Base-by-base conservation (phyloP, 2,113 vertebrate species). In the Labrus mixtus region DNA sequence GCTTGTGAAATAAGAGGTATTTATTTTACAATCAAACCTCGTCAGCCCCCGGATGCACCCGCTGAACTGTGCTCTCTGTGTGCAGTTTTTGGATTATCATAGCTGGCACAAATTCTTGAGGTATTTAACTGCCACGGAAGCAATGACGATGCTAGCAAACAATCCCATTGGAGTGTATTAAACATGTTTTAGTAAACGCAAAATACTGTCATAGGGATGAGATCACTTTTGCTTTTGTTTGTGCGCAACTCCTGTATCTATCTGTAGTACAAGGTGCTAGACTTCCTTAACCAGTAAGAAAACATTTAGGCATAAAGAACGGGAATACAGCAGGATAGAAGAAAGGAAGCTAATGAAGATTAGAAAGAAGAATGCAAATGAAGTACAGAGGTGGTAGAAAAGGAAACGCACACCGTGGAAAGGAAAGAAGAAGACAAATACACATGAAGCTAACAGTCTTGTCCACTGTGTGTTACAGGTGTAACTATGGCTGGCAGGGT, bases 401-500 rank as follows among this genome's bases (percentile, higher is more conserved):
- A 33, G 29, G 29, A 33, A 33, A 33, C 4, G 3, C 29, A 33
- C 29, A 33, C 29, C 4, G 29, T 33, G 29, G 29, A 33, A 33
- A 33, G 29, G 12, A 46, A 15, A 16, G 12, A 3, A 11, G 4
- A 10, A 19, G 11, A 10, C 39, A 48, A 1, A 48, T 36, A 9
- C 11, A 3, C 20, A 39, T 29, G 17, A 23, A 12, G 45, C 3
- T 8, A 12, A 53, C 8, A 1, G 0, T 4, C 10, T 4, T 17
- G 11, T 1, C 0, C 9, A 13, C 12, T 56, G 20, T 82, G 86
- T 77, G 29, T 89, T 82, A 46, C 93, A 98, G 98, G 92, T 99
- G 97, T 92, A 95, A 94, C 81, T 98, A 97, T 6, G 97, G 97
- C 83, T 99, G 98, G 98, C 96, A 97, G 92, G 97, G 97, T 8